Evolutionary conservation across 2,888 invertebrate genomes (phyloP).

Genomic region (Eurytoma adleriae): DNA sequence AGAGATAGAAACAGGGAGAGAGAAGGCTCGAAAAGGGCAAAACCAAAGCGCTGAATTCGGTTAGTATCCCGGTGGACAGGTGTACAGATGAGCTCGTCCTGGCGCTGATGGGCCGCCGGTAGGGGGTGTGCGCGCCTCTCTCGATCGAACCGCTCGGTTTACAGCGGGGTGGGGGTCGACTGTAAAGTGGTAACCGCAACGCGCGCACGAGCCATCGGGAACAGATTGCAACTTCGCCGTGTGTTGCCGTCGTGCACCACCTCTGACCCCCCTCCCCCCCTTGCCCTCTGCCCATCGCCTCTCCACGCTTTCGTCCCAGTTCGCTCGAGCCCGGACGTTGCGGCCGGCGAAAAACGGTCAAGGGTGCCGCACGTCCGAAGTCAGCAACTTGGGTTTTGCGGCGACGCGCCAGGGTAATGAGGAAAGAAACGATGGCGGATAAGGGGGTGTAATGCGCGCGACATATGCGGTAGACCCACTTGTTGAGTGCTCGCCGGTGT

Average conservation of each 20-base stretch:
- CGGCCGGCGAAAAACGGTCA: too few relatives aligned
- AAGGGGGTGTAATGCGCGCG: background rate
- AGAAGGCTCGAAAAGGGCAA: constrained; percentile 60
- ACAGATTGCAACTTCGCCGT: constrained; percentile 70
- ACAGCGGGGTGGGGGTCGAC: constrained; percentile 54
- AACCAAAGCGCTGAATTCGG: constrained; percentile 70
- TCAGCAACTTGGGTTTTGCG: too few relatives aligned
- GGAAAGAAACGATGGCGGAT: constrained; percentile 8
- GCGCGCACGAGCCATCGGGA: constrained; percentile 67
- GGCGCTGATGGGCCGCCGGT: constrained; percentile 69
- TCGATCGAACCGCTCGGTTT: background rate
- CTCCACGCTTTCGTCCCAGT: constrained; percentile 3
- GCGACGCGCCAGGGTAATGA: background rate
- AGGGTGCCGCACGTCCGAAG: too few relatives aligned
- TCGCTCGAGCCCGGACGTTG: background rate
- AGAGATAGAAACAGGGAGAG: constrained; percentile 6
- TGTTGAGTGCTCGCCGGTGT: constrained; percentile 11
- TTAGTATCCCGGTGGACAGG: constrained; percentile 70
- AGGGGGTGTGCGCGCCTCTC: constrained; percentile 1
- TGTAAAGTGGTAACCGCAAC: constrained; percentile 72
- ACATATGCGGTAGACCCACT: constrained; percentile 24
- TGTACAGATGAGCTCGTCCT: constrained; percentile 71
- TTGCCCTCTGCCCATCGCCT: too few relatives aligned
- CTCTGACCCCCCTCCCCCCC: background rate
- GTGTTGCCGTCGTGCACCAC: background rate